Percentiles rank a stretch among this genome's conserved stretches.
These are phyloP conservation scores for Perizoma flavofasciatum DNA, from an alignment of 2,888 invertebrate species.

Conservation along the genomic window DNA sequence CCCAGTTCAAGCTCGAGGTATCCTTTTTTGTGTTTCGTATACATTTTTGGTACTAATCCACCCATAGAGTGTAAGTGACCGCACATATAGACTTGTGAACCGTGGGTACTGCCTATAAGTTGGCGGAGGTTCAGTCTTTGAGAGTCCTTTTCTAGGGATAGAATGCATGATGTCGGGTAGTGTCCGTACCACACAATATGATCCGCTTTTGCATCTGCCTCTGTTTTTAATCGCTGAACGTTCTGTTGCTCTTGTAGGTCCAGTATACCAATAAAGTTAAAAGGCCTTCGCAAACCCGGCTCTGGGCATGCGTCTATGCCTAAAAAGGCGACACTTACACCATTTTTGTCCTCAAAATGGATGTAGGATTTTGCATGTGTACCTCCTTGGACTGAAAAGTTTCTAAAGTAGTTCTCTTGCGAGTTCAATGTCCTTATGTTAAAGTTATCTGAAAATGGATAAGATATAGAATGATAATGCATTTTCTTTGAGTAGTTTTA, in stretches of 20 bases:
- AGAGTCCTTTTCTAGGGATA: conserved; percentile 81
- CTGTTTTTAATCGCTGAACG: conserved; percentile 82
- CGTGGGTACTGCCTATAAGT: conserved; percentile 83
- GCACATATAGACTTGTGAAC: conserved; percentile 91
- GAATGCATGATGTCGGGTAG: conserved; percentile 95
- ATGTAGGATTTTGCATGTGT: conserved; percentile 89
- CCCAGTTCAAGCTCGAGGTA: conserved; percentile 94
- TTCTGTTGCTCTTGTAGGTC: conserved; percentile 82
- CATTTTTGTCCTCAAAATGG: conserved; percentile 81
- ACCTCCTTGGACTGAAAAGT: conserved; percentile 91
- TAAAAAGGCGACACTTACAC: conserved; percentile 90
- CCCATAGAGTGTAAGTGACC: conserved; percentile 95
- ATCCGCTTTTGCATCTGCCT: conserved; percentile 76
- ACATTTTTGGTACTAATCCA: conserved; percentile 92
- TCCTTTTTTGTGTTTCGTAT: conserved; percentile 92
- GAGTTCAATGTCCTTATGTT: conserved; percentile 89
- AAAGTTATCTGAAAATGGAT: conserved; percentile 90
- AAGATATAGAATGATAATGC: not conserved
- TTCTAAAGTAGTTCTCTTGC: conserved; percentile 89
- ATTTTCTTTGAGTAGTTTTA: no score
- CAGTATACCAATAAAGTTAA: conserved; percentile 94
- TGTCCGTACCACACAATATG: conserved; percentile 90
- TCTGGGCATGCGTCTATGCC: conserved; percentile 94
- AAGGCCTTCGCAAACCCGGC: conserved; percentile 93
- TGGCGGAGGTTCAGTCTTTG: conserved; percentile 79